Percentiles rank a stretch among this genome's conserved stretches.
These are phyloP conservation scores for Macrocentrus cingulum DNA, from an alignment of 1,140 invertebrate species.

Conservation along the genomic window DNA sequence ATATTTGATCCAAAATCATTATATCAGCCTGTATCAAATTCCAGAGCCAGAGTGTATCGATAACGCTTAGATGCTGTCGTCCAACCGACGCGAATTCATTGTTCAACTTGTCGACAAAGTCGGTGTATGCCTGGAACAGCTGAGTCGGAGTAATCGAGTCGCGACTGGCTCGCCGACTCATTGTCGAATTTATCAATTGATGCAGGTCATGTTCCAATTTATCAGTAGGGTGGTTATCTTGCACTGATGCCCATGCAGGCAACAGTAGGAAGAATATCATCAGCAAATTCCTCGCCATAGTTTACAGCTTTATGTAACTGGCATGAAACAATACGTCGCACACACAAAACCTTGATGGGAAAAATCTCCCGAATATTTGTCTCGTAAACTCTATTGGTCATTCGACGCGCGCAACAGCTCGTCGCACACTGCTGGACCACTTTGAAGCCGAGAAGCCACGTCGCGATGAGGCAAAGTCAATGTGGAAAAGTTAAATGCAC, in stretches of 20 bases:
- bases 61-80: constrained; percentile 46
- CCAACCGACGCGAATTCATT: constrained; percentile 37
- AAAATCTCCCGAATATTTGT: too few relatives aligned
- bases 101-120: constrained; percentile 58
- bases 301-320: not conserved
- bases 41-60: constrained; percentile 63
- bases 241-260: not conserved
- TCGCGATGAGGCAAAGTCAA: too few relatives aligned
- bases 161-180: constrained; percentile 20
- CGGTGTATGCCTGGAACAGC: constrained; percentile 61
- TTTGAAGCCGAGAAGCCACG: too few relatives aligned
- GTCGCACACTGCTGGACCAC: too few relatives aligned
- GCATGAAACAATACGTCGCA: not conserved
- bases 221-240: constrained; percentile 27
- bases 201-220: constrained; percentile 21
- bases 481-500: too few relatives aligned
- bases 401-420: too few relatives aligned
- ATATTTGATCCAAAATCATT: constrained; percentile 61
- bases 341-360: too few relatives aligned
- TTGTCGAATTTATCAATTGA: constrained; percentile 31
- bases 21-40: constrained; percentile 58
- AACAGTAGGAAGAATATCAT: constrained; percentile 24
- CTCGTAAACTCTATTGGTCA: too few relatives aligned
- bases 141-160: constrained; percentile 30
- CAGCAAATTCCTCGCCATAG: constrained; percentile 11